Evolutionary conservation across 2,113 vertebrate species (phyloP), one percentile per base, ranked within the genome.

Genomic region (Neopipo cinnamomea): DNA sequence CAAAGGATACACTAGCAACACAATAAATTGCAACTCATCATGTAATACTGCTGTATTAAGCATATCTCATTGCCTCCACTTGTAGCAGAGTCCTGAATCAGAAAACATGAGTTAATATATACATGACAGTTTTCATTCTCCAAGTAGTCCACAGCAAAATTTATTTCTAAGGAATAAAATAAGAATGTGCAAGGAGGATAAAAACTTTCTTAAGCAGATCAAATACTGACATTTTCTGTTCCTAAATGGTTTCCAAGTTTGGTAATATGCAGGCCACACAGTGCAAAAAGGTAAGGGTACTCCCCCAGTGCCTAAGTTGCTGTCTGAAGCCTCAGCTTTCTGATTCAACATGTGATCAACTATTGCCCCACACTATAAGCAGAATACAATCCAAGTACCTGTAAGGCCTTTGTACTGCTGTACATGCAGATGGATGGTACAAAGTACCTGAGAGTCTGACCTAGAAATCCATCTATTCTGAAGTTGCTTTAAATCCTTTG

Each of bases 1-100:
- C 93, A 77, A 78, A 85, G 70, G 67, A 93, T 63, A 72, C 44
- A 85, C 52, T 78, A 83, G 21, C 44, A 84, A 63, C 58, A 61
- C 58, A 65, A 74, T 89, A 83, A 89, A 82, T 46, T 73, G 33
- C 76, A 86, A 58, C 58, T n/a, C 59, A 80, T 82, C 18, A 12
- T 73, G 42, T 77, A 56, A 30, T 68, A 52, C 52, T 55, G 35
- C 28, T 68, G 31, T 59, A 68, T 61, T 90, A 70, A 62, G 30
- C 39, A 44, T 33, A 72, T 41, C 81, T 93, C 33, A 39, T 37
- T 79, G 39, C 46, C 50, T 75, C n/a, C 14, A 20, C 37, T 79
- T 85, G 37, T 82, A 90, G 41, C 27, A 59, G 35, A 90, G 8
- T 13, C 67, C 67, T 88, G 74, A 79, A 81, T 46, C 37, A 81